These are phyloP conservation scores for Euwallacea similis DNA, from an alignment of 1,140 invertebrate genomes.

Conservation along the genomic window DNA sequence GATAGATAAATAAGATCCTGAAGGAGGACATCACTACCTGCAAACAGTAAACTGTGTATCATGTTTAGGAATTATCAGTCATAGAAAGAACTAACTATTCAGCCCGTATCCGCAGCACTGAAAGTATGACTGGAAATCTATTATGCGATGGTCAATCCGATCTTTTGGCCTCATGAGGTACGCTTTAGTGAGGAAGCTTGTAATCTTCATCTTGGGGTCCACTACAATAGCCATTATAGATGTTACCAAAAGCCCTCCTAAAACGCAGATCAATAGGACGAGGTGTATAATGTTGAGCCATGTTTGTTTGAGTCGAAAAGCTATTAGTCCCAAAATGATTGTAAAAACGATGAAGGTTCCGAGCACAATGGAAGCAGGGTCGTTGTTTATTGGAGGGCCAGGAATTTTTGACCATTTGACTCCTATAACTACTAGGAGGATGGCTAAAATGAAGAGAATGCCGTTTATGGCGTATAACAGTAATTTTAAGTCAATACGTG, in stretches of 20 bases:
- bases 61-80: neutral
- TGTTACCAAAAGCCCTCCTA: constrained; percentile 1
- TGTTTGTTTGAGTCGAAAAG: constrained; percentile 9
- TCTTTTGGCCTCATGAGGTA: constrained; percentile 7
- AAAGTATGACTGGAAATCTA: constrained; percentile 13
- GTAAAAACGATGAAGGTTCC: constrained; percentile 2
- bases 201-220: neutral
- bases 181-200: constrained; percentile 1
- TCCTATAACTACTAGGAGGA: constrained; percentile 8
- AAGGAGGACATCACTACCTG: constrained; percentile 2
- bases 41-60: neutral
- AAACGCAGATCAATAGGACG: constrained; percentile 11
- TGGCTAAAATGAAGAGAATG: constrained; percentile 4
- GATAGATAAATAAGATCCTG: neutral
- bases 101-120: constrained; percentile 17
- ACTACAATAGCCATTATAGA: neutral
- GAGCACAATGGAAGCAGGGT: neutral
- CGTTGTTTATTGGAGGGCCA: neutral
- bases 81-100: constrained; percentile 11
- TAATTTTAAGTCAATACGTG: constrained; percentile 21
- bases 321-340: constrained; percentile 1
- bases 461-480: constrained; percentile 3
- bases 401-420: constrained; percentile 7
- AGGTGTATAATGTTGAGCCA: constrained; percentile 7
- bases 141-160: neutral